These are phyloP conservation scores for Megaptera novaeangliae DNA, from an alignment of 2,113 vertebrate genomes.

Conservation along the genomic window DNA sequence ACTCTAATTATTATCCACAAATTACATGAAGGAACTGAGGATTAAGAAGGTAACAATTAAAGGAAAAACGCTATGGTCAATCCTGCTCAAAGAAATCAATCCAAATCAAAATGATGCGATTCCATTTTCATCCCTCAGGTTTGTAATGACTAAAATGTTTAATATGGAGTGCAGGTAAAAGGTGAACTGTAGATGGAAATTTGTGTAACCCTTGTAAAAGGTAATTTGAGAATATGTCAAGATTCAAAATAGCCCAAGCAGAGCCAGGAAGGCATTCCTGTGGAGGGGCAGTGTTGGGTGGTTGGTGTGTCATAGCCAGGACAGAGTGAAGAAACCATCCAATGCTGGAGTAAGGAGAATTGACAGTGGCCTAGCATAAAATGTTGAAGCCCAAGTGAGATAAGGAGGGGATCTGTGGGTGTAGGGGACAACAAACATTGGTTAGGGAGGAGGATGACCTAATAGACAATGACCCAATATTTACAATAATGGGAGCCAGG, in stretches of 20 bases:
- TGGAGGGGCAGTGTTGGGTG: too few species aligned
- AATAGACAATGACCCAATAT: neutral
- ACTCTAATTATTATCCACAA: neutral
- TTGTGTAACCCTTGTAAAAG: neutral
- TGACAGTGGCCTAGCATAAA: neutral
- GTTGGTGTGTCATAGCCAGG: neutral
- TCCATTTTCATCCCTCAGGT: neutral
- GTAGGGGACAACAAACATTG: neutral
- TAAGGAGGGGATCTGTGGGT: neutral
- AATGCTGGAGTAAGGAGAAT: neutral
- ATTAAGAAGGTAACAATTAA: neutral
- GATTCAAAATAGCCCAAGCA: neutral
- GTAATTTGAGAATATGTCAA: constrained; percentile 25
- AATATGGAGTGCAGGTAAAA: neutral
- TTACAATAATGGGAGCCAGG: neutral
- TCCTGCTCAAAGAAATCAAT: neutral
- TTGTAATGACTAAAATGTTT: neutral
- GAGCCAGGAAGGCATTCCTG: neutral
- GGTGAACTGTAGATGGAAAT: neutral
- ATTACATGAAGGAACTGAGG: neutral
- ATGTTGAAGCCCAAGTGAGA: neutral
- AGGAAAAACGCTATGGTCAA: neutral
- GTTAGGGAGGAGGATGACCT: neutral
- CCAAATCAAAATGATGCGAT: neutral
- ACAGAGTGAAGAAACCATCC: neutral